phyloP scores from a whole-genome alignment of 1,140 invertebrate genomes.

The Drosophila kepulauana region DNA sequence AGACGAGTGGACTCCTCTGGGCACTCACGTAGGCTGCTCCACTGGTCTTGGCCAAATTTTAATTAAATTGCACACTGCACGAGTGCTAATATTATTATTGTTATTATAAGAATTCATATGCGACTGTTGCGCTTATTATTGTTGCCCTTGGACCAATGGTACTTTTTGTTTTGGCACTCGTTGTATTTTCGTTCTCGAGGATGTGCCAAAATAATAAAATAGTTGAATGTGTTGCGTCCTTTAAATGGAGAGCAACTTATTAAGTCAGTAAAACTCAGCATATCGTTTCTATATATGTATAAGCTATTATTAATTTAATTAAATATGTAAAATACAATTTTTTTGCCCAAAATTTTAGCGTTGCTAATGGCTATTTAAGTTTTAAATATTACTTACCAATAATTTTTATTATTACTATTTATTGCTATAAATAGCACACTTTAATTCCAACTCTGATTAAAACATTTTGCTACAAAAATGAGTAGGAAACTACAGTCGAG shows the following conservation, averaged over 20 bases:
- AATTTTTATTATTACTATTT: too few relatives aligned
- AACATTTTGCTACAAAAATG: too few relatives aligned
- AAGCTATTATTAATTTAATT: too few relatives aligned
- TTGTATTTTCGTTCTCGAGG: neutral
- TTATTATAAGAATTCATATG: constrained; percentile 47
- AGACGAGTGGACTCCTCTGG: constrained; percentile 12
- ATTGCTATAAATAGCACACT: too few relatives aligned
- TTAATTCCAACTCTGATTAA: too few relatives aligned
- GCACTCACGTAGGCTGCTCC: constrained; percentile 53
- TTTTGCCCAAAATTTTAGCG: too few relatives aligned
- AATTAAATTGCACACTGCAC: constrained; percentile 72
- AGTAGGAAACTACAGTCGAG: too few relatives aligned
- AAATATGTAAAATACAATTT: too few relatives aligned
- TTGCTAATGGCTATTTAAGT: too few relatives aligned
- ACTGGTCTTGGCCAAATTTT: constrained; percentile 62
- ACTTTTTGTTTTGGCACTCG: neutral
- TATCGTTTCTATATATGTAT: too few relatives aligned
- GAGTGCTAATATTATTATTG: constrained; percentile 61
- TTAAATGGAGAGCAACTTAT: constrained; percentile 10
- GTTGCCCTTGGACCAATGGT: neutral
- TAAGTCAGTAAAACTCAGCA: too few relatives aligned
- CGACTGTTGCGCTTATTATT: constrained; percentile 18
- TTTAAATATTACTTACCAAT: too few relatives aligned
- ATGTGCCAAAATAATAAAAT: constrained; percentile 61
- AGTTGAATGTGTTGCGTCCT: constrained; percentile 41